Evolutionary conservation across 2,888 invertebrate species (phyloP).

Genomic region (Falcaria lacertinaria): DNA sequence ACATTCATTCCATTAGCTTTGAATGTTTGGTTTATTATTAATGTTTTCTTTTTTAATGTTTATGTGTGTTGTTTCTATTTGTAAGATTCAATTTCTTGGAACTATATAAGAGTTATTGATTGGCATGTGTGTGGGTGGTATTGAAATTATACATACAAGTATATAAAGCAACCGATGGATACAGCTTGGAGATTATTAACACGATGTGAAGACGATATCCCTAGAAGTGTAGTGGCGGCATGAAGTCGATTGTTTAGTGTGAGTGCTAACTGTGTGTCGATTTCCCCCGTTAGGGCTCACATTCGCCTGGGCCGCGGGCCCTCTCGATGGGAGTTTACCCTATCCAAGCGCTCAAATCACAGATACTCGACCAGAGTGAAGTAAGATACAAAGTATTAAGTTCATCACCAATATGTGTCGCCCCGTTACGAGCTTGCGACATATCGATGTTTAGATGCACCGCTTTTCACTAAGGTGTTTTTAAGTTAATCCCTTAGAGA

Average conservation of each 20-base stretch:
- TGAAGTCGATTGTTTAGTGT: constrained; percentile 73
- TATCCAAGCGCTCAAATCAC: constrained; percentile 92
- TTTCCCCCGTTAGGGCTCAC: constrained; percentile 87
- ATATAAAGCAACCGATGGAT: constrained; percentile 41
- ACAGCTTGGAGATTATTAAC: constrained; percentile 58
- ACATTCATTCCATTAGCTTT: constrained; percentile 67
- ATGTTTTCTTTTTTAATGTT: constrained; percentile 43
- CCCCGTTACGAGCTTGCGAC: constrained; percentile 68
- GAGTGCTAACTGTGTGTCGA: constrained; percentile 81
- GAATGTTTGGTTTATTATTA: constrained; percentile 60
- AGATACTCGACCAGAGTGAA: constrained; percentile 91
- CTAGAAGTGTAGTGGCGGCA: constrained; percentile 55
- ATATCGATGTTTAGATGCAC: constrained; percentile 77
- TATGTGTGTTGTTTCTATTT: constrained; percentile 40
- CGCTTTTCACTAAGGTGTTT: constrained; percentile 76
- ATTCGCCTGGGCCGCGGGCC: constrained; percentile 94
- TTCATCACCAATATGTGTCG: constrained; percentile 58
- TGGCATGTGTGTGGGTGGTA: constrained; percentile 63
- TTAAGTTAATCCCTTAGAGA: constrained; percentile 12
- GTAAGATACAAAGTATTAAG: constrained; percentile 86
- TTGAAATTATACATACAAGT: constrained; percentile 21
- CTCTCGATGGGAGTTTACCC: constrained; percentile 95
- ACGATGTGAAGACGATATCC: constrained; percentile 14
- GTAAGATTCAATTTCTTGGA: constrained; percentile 28
- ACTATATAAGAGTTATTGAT: constrained; percentile 26